Percentiles rank a stretch among this genome's conserved stretches.
Evolutionary conservation across 2,113 vertebrate species (phyloP).

Genomic region (Protobothrops flavoviridis): DNA sequence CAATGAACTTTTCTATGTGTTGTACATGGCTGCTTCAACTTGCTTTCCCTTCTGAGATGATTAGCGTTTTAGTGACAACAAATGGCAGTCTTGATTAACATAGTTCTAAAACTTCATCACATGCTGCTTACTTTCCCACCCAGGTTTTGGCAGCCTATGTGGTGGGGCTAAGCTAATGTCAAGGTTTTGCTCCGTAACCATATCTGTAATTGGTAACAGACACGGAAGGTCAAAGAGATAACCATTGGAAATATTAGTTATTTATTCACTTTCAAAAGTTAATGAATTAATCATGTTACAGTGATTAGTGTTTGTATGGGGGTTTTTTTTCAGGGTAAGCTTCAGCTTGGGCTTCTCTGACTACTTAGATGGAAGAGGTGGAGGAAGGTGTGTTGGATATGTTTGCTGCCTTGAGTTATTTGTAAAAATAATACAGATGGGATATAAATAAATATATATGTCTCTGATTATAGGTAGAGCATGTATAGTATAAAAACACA

Average conservation of each 20-base stretch:
- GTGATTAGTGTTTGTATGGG: background rate
- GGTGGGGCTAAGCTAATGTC: background rate
- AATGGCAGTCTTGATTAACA: background rate
- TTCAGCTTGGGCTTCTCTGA: background rate
- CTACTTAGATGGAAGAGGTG: background rate
- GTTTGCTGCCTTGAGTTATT: background rate
- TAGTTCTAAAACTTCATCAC: slow-evolving; percentile 8
- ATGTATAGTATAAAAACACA: background rate
- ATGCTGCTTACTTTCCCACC: slow-evolving; percentile 17
- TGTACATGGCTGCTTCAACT: background rate
- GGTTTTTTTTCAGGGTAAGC: background rate
- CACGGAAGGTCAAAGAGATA: slow-evolving; percentile 2
- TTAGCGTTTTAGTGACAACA: background rate
- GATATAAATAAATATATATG: background rate
- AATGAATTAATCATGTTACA: slow-evolving; percentile 12
- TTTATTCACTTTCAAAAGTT: slow-evolving; percentile 18
- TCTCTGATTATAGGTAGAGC: background rate
- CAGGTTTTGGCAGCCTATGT: slow-evolving; percentile 6
- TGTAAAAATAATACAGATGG: background rate
- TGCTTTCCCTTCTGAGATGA: slow-evolving; percentile 16
- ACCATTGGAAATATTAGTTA: background rate
- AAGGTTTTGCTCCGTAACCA: background rate
- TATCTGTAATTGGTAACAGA: slow-evolving; percentile 12
- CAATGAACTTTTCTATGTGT: background rate
- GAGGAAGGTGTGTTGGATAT: background rate